These are phyloP conservation scores for Cantharis nigra DNA, from an alignment of 2,888 invertebrate species.

Conservation along the genomic window DNA sequence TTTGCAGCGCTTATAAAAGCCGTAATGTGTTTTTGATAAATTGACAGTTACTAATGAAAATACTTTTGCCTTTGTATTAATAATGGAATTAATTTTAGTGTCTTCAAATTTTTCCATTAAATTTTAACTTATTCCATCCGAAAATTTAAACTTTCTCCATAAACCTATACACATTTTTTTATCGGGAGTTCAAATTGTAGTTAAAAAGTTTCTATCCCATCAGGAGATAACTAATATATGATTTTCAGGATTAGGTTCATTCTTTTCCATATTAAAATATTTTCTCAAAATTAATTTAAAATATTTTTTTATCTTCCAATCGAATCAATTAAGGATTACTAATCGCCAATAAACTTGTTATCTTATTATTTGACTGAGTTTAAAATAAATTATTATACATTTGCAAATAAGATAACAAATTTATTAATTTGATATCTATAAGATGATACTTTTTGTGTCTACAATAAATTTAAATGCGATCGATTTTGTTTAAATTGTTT, in stretches of 20 bases:
- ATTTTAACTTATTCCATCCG: background rate
- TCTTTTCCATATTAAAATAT: too few species aligned
- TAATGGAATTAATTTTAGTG: conserved; percentile 5
- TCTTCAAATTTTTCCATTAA: background rate
- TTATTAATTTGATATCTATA: background rate
- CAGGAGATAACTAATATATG: too few species aligned
- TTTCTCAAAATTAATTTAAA: background rate
- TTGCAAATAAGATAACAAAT: background rate
- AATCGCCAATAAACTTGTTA: background rate
- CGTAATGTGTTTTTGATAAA: conserved; percentile 44
- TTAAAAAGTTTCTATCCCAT: too few species aligned
- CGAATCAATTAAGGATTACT: background rate
- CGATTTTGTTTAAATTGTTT: background rate
- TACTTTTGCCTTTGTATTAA: conserved; percentile 29
- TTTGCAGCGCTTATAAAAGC: conserved; percentile 36
- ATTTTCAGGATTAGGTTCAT: too few species aligned
- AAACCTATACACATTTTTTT: too few species aligned
- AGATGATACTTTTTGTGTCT: background rate
- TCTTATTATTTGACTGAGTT: background rate
- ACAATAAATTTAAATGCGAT: background rate
- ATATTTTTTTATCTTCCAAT: background rate
- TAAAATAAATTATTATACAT: background rate
- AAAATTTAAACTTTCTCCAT: background rate
- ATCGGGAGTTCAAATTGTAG: too few species aligned
- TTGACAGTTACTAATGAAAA: conserved; percentile 44